phyloP scores from a whole-genome alignment of 2,888 invertebrate genomes.

The Tipula unca region DNA sequence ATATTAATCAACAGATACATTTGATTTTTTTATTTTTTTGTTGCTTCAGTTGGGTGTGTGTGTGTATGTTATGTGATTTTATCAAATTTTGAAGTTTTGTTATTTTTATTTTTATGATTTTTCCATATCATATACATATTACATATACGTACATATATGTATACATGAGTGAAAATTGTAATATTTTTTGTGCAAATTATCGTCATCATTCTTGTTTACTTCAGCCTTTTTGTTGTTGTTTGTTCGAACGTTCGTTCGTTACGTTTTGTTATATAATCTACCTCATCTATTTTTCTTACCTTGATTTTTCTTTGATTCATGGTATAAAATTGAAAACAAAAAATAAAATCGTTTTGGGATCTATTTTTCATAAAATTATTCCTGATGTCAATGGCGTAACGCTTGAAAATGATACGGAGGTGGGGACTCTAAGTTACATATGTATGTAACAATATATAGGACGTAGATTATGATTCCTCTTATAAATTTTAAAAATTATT shows the following conservation, averaged over 20 bases:
- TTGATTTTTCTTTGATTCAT: not conserved
- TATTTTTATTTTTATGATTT: not conserved
- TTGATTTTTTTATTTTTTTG: not conserved
- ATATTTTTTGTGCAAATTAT: not conserved
- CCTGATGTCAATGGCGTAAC: too few species aligned
- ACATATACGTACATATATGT: not conserved
- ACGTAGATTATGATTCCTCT: too few species aligned
- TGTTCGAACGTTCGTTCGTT: not conserved
- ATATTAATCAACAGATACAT: constrained; percentile 4
- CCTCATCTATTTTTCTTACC: not conserved
- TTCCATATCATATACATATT: not conserved
- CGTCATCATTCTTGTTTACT: not conserved
- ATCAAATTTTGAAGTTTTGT: not conserved
- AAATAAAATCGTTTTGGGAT: too few species aligned
- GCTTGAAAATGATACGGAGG: too few species aligned
- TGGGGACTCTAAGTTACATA: too few species aligned
- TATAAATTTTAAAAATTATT: too few species aligned
- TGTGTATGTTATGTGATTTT: not conserved
- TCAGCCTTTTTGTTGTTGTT: not conserved
- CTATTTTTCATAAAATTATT: too few species aligned
- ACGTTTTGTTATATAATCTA: not conserved
- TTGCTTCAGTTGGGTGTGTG: not conserved
- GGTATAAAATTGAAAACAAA: not conserved
- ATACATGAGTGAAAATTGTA: not conserved
- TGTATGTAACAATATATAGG: too few species aligned